phyloP scores from a whole-genome alignment of 2,888 invertebrate genomes.

The Schizaphis graminum region DNA sequence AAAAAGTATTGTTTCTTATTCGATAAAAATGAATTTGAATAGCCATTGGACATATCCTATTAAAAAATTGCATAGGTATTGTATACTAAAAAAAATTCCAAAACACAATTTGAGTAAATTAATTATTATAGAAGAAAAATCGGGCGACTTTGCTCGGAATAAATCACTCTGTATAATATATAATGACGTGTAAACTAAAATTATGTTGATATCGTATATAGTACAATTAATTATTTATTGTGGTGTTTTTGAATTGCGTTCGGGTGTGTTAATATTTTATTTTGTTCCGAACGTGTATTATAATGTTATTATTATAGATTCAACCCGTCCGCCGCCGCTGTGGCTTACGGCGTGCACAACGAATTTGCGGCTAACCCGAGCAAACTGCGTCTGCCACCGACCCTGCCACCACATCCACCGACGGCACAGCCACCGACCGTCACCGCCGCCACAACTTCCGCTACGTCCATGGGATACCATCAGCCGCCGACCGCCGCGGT shows the following conservation, averaged over 20 bases:
- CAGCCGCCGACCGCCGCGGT: constrained; percentile 12
- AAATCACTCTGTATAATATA: background rate
- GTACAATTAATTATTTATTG: background rate
- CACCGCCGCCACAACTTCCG: background rate
- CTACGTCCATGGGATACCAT: constrained; percentile 8
- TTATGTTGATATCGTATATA: background rate
- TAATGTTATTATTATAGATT: constrained; percentile 33
- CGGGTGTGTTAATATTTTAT: background rate
- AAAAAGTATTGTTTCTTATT: background rate
- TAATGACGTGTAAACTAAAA: background rate
- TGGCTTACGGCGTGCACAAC: background rate
- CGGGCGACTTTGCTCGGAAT: background rate
- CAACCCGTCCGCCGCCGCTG: background rate
- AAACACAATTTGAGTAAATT: background rate
- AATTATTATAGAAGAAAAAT: background rate
- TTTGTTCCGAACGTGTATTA: background rate
- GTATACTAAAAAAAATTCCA: background rate
- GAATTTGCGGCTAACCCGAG: constrained; percentile 48
- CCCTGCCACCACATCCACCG: background rate
- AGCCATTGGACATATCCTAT: background rate
- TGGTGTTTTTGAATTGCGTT: background rate
- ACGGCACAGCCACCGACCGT: background rate
- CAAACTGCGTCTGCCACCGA: constrained; percentile 15
- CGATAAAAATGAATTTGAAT: background rate
- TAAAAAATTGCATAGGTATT: background rate